phyloP scores from a whole-genome alignment of 2,888 invertebrate genomes.

The Celastrina argiolus region DNA sequence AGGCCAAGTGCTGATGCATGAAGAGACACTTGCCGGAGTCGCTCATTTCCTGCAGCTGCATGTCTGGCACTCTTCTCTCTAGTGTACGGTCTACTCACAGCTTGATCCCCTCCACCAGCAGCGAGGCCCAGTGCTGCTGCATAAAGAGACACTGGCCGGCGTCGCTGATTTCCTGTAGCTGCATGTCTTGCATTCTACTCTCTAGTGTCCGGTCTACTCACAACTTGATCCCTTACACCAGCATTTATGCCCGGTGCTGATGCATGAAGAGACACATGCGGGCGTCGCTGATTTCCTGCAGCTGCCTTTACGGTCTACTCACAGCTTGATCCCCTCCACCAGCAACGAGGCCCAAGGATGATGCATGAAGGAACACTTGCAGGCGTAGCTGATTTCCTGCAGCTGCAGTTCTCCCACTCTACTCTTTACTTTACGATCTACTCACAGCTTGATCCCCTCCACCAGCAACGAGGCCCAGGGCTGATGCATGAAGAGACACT shows the following conservation, averaged over 20 bases:
- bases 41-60: constrained; percentile 87
- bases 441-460: constrained; percentile 93
- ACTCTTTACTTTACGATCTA: too few relatives aligned
- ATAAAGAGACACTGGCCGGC: constrained; percentile 93
- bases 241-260: too few relatives aligned
- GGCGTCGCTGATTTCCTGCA: too few relatives aligned
- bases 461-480: constrained; percentile 96
- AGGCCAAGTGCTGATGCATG: constrained; percentile 98
- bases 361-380: too few relatives aligned
- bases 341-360: too few relatives aligned
- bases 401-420: too few relatives aligned
- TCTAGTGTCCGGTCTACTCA: too few relatives aligned
- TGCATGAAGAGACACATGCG: too few relatives aligned
- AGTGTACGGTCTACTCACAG: constrained; percentile 77
- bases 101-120: constrained; percentile 95
- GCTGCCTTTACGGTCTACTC: too few relatives aligned
- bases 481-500: constrained; percentile 96
- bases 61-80: background rate
- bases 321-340: too few relatives aligned
- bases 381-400: too few relatives aligned
- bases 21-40: constrained; percentile 93
- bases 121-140: constrained; percentile 97
- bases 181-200: constrained; percentile 83
- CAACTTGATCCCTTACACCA: too few relatives aligned
- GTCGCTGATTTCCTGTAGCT: constrained; percentile 89